Evolutionary conservation across 1,140 invertebrate genomes (phyloP), one percentile per base, ranked within the genome.

Genomic region (Drosophila biarmipes): DNA sequence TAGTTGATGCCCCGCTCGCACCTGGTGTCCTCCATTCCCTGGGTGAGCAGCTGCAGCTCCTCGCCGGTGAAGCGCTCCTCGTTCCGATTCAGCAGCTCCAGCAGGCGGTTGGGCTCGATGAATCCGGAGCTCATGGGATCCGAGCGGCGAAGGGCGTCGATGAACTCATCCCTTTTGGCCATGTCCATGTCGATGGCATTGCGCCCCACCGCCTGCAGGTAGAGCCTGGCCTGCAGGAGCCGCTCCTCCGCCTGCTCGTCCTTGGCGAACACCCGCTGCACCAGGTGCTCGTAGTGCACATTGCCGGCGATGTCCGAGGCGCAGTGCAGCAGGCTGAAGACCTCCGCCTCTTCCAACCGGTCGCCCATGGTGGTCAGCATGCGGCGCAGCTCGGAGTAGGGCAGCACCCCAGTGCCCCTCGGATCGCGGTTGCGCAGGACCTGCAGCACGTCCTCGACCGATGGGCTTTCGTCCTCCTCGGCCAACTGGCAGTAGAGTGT

Each of bases 281-380:
- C 24, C 0, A 85, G 31, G 0, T 49, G n/a, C 38, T 68, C 55
- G 34, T 85, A 85, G 19, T 19, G 29, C 14, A 69, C 63, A 3
- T 69, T 55, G 6, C 66, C 66, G 10, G 15, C 4, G 12, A 19
- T 12, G 12, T 69, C 66, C 0, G 56, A 35, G 14, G 34, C 17
- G 2, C 14, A 19, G 12, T 69, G 51, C 2, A 85, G 56, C 31
- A 73, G 37, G 12, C 15, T n/a, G 4, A 29, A 38, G 4, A 64
- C 66, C 91, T 99, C 98, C 77, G 97, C 95, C 84, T 98, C 97
- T 11, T 96, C 97, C 11, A 99, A 93, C 74, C 97, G 96, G 91
- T 99, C 98, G 0, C 98, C 98, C 15, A 99, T 93, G 92, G 97
- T 98, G 55, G 97, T 98, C 97, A 99, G 98, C 48, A 99, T 97